These are phyloP conservation scores for Acrobasis consociella DNA, from an alignment of 2,888 invertebrate genomes.

Conservation along the genomic window DNA sequence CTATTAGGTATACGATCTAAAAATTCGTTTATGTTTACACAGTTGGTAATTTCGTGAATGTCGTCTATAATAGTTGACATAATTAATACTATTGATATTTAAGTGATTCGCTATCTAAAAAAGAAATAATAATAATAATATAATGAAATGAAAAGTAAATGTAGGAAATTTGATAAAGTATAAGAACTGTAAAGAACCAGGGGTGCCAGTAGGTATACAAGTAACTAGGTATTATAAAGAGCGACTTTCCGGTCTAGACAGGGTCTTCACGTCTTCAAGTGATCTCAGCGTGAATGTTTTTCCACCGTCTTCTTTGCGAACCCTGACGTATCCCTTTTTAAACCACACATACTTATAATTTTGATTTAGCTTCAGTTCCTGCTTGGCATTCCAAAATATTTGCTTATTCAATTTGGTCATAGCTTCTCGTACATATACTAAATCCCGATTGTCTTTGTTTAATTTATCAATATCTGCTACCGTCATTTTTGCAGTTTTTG, in stretches of 20 bases:
- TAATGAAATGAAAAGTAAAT: too few species aligned
- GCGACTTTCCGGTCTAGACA: neutral
- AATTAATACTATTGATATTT: neutral
- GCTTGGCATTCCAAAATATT: neutral
- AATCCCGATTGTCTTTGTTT: neutral
- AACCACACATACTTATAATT: neutral
- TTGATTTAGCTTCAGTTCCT: neutral
- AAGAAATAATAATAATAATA: too few species aligned
- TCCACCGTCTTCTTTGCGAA: neutral
- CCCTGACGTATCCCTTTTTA: neutral
- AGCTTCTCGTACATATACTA: neutral
- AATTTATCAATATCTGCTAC: neutral
- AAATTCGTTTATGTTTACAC: neutral
- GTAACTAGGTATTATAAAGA: neutral
- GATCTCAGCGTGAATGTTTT: too few species aligned
- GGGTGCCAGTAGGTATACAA: too few species aligned
- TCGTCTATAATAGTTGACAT: neutral
- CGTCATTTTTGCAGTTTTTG: neutral
- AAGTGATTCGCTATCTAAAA: neutral
- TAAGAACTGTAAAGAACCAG: neutral
- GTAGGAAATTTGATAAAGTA: neutral
- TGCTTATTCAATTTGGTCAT: neutral
- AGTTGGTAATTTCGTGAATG: neutral
- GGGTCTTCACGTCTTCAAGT: neutral
- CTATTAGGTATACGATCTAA: neutral